phyloP scores from a whole-genome alignment of 2,113 vertebrate species.

The Meles meles region DNA sequence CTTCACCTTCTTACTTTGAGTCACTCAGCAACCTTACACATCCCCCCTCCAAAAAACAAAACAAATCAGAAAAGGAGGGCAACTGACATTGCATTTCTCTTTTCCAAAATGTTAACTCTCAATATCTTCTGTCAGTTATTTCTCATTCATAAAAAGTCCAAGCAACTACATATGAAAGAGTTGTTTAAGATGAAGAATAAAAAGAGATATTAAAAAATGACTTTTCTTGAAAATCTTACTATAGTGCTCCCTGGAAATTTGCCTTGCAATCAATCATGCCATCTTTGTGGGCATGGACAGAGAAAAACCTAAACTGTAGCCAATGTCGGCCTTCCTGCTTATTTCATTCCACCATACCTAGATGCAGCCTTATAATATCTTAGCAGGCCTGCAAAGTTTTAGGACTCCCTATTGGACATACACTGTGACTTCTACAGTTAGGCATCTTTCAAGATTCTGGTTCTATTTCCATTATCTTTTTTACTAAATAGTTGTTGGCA shows the following conservation, averaged over 20 bases:
- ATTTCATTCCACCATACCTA: background rate
- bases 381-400: background rate
- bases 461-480: background rate
- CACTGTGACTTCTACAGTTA: background rate
- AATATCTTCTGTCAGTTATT: background rate
- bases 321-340: background rate
- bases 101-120: background rate
- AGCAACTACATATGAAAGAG: background rate
- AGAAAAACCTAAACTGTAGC: background rate
- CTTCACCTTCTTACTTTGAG: background rate
- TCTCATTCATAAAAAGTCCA: background rate
- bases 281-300: rapidly evolving
- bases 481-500: background rate
- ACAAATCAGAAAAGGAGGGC: background rate
- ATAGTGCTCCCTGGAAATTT: background rate
- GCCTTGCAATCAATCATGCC: background rate
- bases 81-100: background rate
- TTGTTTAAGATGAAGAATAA: background rate
- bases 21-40: background rate
- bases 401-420: background rate
- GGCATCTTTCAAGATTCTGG: background rate
- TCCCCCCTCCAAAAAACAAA: background rate
- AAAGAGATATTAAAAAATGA: background rate
- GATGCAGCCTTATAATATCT: background rate
- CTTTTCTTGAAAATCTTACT: background rate